phyloP scores from a whole-genome alignment of 2,113 vertebrate genomes.

The Chaetodon trifascialis region DNA sequence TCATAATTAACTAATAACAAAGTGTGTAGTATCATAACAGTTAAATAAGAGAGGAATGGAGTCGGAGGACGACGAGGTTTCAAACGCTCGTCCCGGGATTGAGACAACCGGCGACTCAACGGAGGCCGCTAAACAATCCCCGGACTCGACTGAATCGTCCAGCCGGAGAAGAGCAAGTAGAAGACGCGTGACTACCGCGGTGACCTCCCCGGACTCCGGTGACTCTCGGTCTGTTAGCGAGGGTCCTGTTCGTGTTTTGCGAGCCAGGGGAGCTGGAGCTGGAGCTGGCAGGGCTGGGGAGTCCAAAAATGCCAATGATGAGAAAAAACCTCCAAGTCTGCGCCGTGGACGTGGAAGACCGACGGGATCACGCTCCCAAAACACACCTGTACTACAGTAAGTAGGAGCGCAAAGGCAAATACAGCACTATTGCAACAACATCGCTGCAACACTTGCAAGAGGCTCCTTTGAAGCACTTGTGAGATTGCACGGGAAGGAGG shows the following conservation, averaged over 20 bases:
- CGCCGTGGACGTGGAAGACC: not conserved
- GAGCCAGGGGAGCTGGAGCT: not conserved
- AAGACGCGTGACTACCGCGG: not conserved
- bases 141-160: slow-evolving; percentile 36
- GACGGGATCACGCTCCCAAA: slow-evolving; percentile 9
- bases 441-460: not conserved
- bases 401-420: slow-evolving; percentile 1
- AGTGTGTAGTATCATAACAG: not conserved
- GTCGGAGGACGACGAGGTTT: slow-evolving; percentile 14
- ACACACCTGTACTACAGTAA: slow-evolving; percentile 39
- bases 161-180: slow-evolving; percentile 19
- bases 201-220: not conserved
- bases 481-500: not conserved
- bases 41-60: slow-evolving; percentile 13
- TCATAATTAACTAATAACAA: not conserved
- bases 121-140: slow-evolving; percentile 37
- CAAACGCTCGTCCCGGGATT: not conserved
- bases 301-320: not conserved
- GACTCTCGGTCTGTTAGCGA: not conserved
- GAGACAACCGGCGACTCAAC: not conserved
- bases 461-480: not conserved
- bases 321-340: not conserved
- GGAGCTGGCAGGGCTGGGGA: not conserved
- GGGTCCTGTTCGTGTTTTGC: slow-evolving; percentile 36
- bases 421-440: no score